A percentile compares a stretch with the other conserved stretches of the same genome.
Conservation (phyloP, 2,113 vertebrate species). For the Myotis lucifugus region DNA sequence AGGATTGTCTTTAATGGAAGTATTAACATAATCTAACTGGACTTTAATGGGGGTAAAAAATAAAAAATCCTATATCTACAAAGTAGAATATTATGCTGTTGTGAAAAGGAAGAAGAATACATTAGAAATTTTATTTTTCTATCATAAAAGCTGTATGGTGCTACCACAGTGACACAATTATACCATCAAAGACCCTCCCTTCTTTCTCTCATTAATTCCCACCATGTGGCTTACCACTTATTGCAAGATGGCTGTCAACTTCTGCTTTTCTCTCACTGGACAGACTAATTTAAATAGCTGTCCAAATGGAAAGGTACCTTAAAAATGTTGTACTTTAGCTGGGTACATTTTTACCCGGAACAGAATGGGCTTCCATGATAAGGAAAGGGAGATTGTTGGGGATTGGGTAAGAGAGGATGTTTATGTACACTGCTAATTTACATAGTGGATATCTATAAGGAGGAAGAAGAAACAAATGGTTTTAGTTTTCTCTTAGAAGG, state of each 20-base stretch:
- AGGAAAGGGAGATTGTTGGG: not conserved
- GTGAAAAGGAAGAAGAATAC: not conserved
- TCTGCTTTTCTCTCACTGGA: not conserved
- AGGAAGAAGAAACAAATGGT: not conserved
- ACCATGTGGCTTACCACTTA: not conserved
- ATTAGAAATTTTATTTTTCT: constrained; percentile 21
- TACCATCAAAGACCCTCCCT: not conserved
- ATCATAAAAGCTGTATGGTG: not conserved
- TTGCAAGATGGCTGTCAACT: not conserved
- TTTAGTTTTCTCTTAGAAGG: not conserved
- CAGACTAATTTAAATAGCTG: not conserved
- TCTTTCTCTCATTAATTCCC: not conserved
- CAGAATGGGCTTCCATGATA: not conserved
- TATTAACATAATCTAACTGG: not conserved
- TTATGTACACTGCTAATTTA: fast-evolving
- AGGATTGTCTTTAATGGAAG: not conserved
- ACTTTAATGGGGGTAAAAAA: not conserved
- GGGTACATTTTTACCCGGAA: not conserved
- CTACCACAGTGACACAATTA: not conserved
- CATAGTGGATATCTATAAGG: not conserved
- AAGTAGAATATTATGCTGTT: constrained; percentile 1
- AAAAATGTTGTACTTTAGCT: not conserved
- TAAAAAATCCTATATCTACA: not conserved
- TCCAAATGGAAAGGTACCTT: not conserved
- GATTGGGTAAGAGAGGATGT: not conserved